Conservation (phyloP, 2,888 invertebrate genomes). For the Listrodromus nycthemerus region DNA sequence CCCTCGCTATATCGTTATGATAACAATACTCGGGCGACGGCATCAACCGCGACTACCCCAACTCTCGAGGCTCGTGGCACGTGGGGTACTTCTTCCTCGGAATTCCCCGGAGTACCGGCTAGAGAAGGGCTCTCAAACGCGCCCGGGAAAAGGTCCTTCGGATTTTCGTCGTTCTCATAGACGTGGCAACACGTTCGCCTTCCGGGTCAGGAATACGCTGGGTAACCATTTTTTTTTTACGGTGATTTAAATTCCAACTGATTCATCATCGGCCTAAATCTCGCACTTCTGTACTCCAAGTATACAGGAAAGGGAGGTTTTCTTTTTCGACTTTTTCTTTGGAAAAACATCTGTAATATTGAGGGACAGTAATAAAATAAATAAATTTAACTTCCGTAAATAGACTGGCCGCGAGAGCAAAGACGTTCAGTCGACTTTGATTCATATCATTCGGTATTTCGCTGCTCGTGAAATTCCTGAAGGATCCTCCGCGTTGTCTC, state of each 20-base stretch:
- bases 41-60: conserved; percentile 52
- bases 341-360: too few species aligned
- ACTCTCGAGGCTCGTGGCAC: conserved; percentile 40
- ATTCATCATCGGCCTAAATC: neutral
- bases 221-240: neutral
- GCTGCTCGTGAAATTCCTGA: conserved; percentile 60
- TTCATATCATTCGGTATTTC: conserved; percentile 56
- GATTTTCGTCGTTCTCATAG: conserved; percentile 22
- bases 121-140: conserved; percentile 37
- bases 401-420: conserved; percentile 12
- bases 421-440: conserved; percentile 50
- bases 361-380: too few species aligned
- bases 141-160: conserved; percentile 16
- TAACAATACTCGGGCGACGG: conserved; percentile 71
- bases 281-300: too few species aligned
- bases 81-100: conserved; percentile 23
- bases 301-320: too few species aligned
- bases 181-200: neutral
- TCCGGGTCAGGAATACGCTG: neutral
- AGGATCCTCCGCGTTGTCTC: conserved; percentile 54
- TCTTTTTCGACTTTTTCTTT: too few species aligned
- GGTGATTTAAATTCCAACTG: neutral
- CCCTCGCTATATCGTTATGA: conserved; percentile 73
- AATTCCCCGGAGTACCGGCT: conserved; percentile 31
- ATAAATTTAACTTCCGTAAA: too few species aligned